Evolutionary conservation across 1,140 invertebrate species (phyloP), one percentile per base, ranked within the genome.

Genomic region (Potamilus streckersoni): DNA sequence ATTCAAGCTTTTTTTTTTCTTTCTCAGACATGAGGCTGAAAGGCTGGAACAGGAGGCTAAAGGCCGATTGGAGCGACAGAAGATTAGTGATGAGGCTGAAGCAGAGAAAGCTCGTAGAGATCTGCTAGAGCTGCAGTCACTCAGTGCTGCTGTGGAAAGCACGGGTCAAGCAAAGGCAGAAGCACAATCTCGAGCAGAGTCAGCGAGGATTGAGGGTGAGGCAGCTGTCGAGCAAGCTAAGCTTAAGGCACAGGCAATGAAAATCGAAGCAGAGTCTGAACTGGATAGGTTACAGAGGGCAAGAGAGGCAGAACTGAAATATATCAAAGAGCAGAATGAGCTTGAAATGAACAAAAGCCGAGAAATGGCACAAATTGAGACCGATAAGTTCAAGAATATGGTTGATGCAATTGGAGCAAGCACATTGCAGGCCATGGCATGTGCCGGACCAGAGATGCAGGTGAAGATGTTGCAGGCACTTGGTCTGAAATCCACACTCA

Each of bases 111-210:
- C 90, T 4, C 82, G 91, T 6, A 88, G 85, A 73, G 86, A 88
- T 56, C 80, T 92, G 64, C 76, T 92, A 55, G 89, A 91, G 80
- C 81, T 92, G 58, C 90, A 92, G 86, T 89, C 85, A 6, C 79
- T 87, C 79, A 89, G 88, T 79, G 85, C 87, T 27, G 88, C 87
- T 76, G 88, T 89, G 23, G 88, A 89, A 74, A 87, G 86, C 71
- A 88, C 88, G 17, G 91, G 91, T 59, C 91, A 91, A 76, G 91
- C 91, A 15, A 92, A 91, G 83, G 91, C 91, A 15, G 91, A 92
- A 84, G 91, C 91, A 38, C 87, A 90, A 75, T 89, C 88, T 78
- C 81, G 90, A 62, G 90, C 91, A 16, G 91, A 92, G 79, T 86
- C 91, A n/a, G 76, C 88, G 16, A 87, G 84, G 68, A 92, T 92